Base-by-base conservation (phyloP, 2,797 vertebrate genomes). In the Crenichthys baileyi region DNA sequence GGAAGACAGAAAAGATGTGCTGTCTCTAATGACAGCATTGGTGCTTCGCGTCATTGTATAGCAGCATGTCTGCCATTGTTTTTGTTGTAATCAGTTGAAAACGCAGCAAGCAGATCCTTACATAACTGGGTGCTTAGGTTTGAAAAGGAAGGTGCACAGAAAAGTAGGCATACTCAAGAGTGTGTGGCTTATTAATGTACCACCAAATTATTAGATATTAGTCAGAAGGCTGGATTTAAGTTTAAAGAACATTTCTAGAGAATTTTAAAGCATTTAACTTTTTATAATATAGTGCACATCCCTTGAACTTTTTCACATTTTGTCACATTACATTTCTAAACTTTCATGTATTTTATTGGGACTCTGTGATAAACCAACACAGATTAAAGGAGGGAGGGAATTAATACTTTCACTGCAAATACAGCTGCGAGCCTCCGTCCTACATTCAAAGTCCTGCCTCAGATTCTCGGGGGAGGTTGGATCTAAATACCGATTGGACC, bases 121-220 rank as follows among this genome's bases (percentile, higher is more conserved):
- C 79, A 75, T 80, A 12, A 80, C 70, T 83, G 55, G 74, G 79
- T 79, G 36, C 78, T 85, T 91, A 83, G 88, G 89, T 90, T 90
- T 90, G 87, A 12, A 50, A 50, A 50, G 48, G 48, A 50, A 50
- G 48, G 12, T 1, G 15, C 48, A 16, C 51, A n/a, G 73, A 9
- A 26, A n/a, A 58, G 24, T 20, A 58, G 56, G 56, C 2, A 12
- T 26, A 12, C n/a, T 48, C 26, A 4, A 4, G 36, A 36, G 36
- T 36, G 36, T 36, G 4, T 36, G 26, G 36, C 36, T 24, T 39
- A 55, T 24, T 50, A 5, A 44, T n/a, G 22, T 24, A 51, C 7
- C 63, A 13, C 26, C 68, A 5, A 75, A 74, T 55, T 11, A 5
- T 29, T 48, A 6, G 12, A 56, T 68, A 18, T 63, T 5, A 9